These are phyloP conservation scores for Carollia perspicillata DNA, from an alignment of 2,113 vertebrate genomes.

Conservation along the genomic window DNA sequence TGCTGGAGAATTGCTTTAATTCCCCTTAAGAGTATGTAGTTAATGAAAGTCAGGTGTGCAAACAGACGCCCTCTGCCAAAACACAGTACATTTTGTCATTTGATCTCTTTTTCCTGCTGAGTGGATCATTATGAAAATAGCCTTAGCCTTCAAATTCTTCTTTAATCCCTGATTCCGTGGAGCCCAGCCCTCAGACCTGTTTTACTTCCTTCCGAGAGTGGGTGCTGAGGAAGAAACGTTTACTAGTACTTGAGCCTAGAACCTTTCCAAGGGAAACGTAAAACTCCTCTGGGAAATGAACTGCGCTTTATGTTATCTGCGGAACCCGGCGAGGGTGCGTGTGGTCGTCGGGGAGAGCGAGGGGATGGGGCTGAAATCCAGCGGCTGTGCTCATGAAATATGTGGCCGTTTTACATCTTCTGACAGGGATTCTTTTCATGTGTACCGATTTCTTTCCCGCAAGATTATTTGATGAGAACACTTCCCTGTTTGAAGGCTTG, in stretches of 20 bases:
- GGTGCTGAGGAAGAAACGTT: neutral
- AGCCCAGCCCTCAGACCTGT: neutral
- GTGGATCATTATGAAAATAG: constrained; percentile 19
- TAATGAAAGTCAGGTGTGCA: constrained; percentile 68
- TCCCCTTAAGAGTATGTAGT: constrained; percentile 74
- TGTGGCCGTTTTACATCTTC: neutral
- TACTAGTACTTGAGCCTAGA: constrained; percentile 16
- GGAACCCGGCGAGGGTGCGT: neutral
- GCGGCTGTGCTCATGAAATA: neutral
- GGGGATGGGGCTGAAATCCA: neutral
- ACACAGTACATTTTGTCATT: constrained; percentile 61
- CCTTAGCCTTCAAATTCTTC: constrained; percentile 62
- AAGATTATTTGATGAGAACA: neutral
- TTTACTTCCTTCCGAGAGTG: constrained; percentile 20
- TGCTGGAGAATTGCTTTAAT: constrained; percentile 69
- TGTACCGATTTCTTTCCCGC: neutral
- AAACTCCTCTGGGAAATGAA: constrained; percentile 12
- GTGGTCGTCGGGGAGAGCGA: neutral
- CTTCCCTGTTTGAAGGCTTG: neutral
- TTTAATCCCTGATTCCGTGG: constrained; percentile 46
- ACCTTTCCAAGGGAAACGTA: neutral
- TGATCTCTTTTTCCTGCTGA: constrained; percentile 75
- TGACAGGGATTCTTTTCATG: neutral
- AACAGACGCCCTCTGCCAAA: constrained; percentile 44
- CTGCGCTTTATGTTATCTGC: neutral